A percentile compares a stretch with the other conserved stretches of the same genome.
These are phyloP conservation scores for Drosophila prostipennis DNA, from an alignment of 2,888 invertebrate genomes.

Conservation along the genomic window DNA sequence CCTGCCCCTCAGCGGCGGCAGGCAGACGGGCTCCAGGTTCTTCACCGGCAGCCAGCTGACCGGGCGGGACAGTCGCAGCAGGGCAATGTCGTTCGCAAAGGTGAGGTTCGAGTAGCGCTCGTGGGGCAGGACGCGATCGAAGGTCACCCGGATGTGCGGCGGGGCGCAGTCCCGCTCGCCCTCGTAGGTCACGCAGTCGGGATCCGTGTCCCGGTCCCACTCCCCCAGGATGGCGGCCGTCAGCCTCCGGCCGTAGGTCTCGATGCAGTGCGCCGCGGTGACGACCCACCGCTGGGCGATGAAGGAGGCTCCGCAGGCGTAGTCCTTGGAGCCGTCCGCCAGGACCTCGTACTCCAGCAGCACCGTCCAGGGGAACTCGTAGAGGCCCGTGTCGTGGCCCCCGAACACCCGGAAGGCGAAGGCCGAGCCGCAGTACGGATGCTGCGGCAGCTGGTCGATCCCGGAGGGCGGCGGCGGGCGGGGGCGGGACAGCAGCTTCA, in stretches of 20 bases:
- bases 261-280: slow-evolving; percentile 62
- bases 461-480: slow-evolving; percentile 1
- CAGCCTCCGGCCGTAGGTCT: slow-evolving; percentile 86
- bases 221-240: slow-evolving; percentile 71
- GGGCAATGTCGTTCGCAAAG: slow-evolving; percentile 87
- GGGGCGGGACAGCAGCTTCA: neutral
- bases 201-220: slow-evolving; percentile 85
- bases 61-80: slow-evolving; percentile 86
- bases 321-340: slow-evolving; percentile 85
- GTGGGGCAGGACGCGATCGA: slow-evolving; percentile 87
- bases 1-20: slow-evolving; percentile 82
- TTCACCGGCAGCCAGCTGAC: slow-evolving; percentile 84
- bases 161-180: slow-evolving; percentile 85
- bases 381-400: slow-evolving; percentile 36
- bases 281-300: slow-evolving; percentile 66
- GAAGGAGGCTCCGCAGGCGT: slow-evolving; percentile 87
- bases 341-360: slow-evolving; percentile 52
- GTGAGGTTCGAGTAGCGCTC: slow-evolving; percentile 85
- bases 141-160: slow-evolving; percentile 85
- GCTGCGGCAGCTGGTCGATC: slow-evolving; percentile 50
- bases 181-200: slow-evolving; percentile 85
- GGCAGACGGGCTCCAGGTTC: slow-evolving; percentile 86
- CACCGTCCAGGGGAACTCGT: slow-evolving; percentile 63
- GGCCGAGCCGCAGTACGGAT: slow-evolving; percentile 60
- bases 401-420: slow-evolving; percentile 53